Evolutionary conservation across 2,888 invertebrate genomes (phyloP), one percentile per base, ranked within the genome.

Genomic region (Drosophila histrio): DNA sequence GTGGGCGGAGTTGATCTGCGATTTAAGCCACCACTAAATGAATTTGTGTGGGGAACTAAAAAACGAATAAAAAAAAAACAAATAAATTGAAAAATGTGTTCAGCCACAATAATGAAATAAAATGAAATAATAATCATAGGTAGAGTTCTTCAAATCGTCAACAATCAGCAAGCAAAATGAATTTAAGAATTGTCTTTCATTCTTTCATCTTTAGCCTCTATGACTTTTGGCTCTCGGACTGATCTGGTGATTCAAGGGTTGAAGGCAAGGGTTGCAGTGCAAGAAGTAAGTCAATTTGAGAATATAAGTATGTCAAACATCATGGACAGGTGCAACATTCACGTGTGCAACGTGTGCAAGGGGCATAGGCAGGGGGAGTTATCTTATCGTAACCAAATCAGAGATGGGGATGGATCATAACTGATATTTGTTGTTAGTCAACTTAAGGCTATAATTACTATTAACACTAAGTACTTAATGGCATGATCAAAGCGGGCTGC

Each of bases 1-100:
- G 79, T 87, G 65, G 91, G 89, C 72, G 90, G 89, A 38, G 89
- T 89, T 62, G 86, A 77, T 76, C 88, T 89, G 57, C 90, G 89
- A 60, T 86, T 83, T 36, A 85, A 41, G 69, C 79, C 73, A 56
- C 82, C 82, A 74, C 87, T 88, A 68, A 84, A 79, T 53, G 88
- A 80, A 79, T 88, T 86, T 71, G 79, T 82, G 61, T 82, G 78
- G 62, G 89, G 77, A 79, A 89, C 89, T 89, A 89, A 87, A 89
- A 72, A 36, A 56, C 34, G 36, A 50, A 28, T 43, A 38, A 19
- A 56, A 13, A 17, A 47, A 43, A 56, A 52, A 49, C 34, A 44
- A 49, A 56, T 19, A 17, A 50, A 44, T 22, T 43, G 4, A 38
- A n/a, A 54, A 54, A 58, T 21, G 13, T 39, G 19, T 36, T 44